Evolutionary conservation across 2,797 vertebrate species (phyloP).

Genomic region (Microctenopoma stevenorrisi): DNA sequence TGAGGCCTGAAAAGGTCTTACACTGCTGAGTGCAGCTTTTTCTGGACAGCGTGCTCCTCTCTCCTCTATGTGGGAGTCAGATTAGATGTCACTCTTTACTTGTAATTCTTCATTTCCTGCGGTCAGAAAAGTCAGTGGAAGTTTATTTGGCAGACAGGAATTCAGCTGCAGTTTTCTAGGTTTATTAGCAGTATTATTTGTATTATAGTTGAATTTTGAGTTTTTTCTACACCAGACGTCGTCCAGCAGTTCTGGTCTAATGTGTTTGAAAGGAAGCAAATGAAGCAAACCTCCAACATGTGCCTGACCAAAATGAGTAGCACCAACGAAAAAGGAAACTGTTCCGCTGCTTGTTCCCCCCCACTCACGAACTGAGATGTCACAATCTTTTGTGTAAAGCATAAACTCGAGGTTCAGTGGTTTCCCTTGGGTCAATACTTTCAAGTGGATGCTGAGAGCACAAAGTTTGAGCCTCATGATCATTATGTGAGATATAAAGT

Average conservation of each 20-base stretch:
- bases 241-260: constrained; percentile 9
- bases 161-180: constrained; percentile 5
- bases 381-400: background rate
- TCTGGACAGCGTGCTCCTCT: constrained; percentile 25
- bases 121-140: constrained; percentile 9
- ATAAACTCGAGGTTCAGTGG: background rate
- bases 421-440: background rate
- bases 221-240: background rate
- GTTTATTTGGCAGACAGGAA: constrained; percentile 1
- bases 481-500: constrained; percentile 46
- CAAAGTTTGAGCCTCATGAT: constrained; percentile 32
- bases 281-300: constrained; percentile 6
- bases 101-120: constrained; percentile 32
- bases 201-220: constrained; percentile 6
- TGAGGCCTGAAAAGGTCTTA: constrained; percentile 23
- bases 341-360: background rate
- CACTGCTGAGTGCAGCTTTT: constrained; percentile 42
- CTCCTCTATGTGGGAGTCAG: constrained; percentile 13
- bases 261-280: constrained; percentile 14
- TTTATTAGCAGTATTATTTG: background rate
- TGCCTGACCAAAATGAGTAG: constrained; percentile 20
- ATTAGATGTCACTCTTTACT: constrained; percentile 33
- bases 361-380: background rate
- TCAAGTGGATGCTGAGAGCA: constrained; percentile 23
- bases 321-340: constrained; percentile 8